phyloP scores from a whole-genome alignment of 2,888 invertebrate genomes.

The Ormyrus labotus region DNA sequence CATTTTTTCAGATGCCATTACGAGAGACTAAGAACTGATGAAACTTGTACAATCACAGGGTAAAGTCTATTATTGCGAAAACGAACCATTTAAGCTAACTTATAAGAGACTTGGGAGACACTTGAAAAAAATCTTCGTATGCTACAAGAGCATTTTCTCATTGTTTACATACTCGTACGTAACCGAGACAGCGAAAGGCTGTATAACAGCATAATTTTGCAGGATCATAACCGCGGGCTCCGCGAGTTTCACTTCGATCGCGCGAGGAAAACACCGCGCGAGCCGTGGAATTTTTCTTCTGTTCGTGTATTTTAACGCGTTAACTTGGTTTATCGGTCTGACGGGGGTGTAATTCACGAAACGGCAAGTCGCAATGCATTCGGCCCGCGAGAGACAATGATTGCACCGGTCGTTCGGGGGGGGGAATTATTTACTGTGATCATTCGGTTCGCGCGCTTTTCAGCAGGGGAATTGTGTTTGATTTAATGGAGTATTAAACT shows the following conservation, averaged over 20 bases:
- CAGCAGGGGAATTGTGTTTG: constrained; percentile 34
- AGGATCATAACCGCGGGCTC: constrained; percentile 15
- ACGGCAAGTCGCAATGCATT: constrained; percentile 13
- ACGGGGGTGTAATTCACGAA: constrained; percentile 17
- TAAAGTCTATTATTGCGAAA: constrained; percentile 27
- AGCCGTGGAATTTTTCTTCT: not conserved
- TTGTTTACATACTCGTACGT: constrained; percentile 23
- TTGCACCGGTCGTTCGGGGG: constrained; percentile 9
- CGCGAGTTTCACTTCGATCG: not conserved
- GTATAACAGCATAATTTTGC: constrained; percentile 26
- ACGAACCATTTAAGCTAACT: not conserved
- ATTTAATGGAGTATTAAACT: constrained; percentile 52
- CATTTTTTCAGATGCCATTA: not conserved
- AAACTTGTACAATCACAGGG: not conserved
- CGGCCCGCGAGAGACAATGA: constrained; percentile 6
- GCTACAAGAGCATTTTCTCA: constrained; percentile 4
- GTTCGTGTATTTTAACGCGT: not conserved
- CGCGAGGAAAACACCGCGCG: not conserved
- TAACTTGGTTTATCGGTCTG: not conserved
- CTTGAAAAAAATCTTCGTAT: not conserved
- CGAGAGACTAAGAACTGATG: not conserved
- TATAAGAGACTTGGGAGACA: not conserved
- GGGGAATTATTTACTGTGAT: constrained; percentile 42
- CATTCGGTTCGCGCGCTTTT: constrained; percentile 16
- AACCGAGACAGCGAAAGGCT: not conserved